Base-by-base conservation (phyloP, 2,797 vertebrate genomes). In the Tarsius wallacei region DNA sequence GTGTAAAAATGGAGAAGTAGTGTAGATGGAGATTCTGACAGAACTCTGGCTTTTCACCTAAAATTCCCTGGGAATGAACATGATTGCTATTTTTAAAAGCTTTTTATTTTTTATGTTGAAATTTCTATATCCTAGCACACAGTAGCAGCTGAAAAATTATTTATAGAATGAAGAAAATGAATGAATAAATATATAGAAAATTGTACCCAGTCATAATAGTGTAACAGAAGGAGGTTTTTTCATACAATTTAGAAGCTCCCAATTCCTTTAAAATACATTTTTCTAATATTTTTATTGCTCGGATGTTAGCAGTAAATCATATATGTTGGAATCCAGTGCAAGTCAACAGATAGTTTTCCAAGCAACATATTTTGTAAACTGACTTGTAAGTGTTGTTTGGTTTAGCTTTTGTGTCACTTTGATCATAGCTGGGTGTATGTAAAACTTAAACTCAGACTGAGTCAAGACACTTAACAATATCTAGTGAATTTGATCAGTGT, bases 151-250 rank as follows among this genome's bases (percentile, higher is more conserved):
- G 77, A 55, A 68, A 66, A 90, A 42, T 73, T 90, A 74, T 36
- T 26, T 49, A 42, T 14, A 87, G 80, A 76, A 61, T 91, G 78
- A 94, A 78, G 33, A 91, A 96, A 93, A 78, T 76, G 77, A 88
- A 36, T 64, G 24, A 90, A 70, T 94, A 47, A 64, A 42, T 88
- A 78, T 59, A 15, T 91, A 82, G 90, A 89, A 91, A 76, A 64
- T n/a, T 92, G 7, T 73, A 87, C 64, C 53, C 31, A 78, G 8
- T 76, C 92, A 73, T 64, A 87, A 88, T 42, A 57, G 11, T 73
- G 4, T 59, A 64, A 53, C 11, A 82, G 77, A 68, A 59, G n/a
- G 87, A 66, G 53, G 28, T 85, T 97, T 42, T 95, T 87, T 26
- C 61, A 42, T 74, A 7, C 7, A 63, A 13, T 91, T 74, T 55